Conservation (phyloP, 2,888 invertebrate genomes). For the Sarcophaga rosellei region DNA sequence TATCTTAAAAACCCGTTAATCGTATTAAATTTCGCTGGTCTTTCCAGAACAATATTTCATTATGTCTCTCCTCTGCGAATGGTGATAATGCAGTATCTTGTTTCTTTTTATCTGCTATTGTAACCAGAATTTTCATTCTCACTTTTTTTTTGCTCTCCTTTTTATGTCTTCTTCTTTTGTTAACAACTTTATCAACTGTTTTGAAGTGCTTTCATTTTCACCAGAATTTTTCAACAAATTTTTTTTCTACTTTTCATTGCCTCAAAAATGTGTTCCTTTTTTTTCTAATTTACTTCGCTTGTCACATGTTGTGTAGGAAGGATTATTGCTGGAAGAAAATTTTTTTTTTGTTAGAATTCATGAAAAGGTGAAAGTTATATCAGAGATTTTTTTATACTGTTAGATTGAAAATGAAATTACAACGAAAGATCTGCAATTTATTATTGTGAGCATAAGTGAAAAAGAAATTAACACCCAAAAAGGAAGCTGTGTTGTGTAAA, state of each 20-base stretch:
- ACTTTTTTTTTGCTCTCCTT: neutral
- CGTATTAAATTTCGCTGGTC: constrained; percentile 12
- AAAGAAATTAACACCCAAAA: neutral
- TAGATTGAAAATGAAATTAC: neutral
- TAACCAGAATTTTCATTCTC: neutral
- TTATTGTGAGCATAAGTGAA: neutral
- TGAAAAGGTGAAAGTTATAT: neutral
- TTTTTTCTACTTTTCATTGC: neutral
- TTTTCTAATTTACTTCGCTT: neutral
- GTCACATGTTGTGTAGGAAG: constrained; percentile 7
- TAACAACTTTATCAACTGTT: constrained; percentile 43
- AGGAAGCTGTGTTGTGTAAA: neutral
- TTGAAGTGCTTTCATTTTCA: constrained; percentile 49
- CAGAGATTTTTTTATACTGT: neutral
- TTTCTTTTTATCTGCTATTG: constrained; percentile 16
- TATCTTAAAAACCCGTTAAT: too few species aligned
- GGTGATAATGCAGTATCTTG: neutral
- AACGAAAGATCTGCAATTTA: neutral
- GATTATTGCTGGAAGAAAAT: constrained; percentile 24
- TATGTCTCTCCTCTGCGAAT: neutral
- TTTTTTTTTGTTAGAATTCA: neutral
- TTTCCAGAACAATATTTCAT: neutral
- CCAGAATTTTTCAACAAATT: neutral
- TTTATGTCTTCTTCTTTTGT: constrained; percentile 37
- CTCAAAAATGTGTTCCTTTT: neutral